Evolutionary conservation across 1,140 invertebrate species (phyloP), one percentile per base, ranked within the genome.

Genomic region (Ctenoplectra terminalis): DNA sequence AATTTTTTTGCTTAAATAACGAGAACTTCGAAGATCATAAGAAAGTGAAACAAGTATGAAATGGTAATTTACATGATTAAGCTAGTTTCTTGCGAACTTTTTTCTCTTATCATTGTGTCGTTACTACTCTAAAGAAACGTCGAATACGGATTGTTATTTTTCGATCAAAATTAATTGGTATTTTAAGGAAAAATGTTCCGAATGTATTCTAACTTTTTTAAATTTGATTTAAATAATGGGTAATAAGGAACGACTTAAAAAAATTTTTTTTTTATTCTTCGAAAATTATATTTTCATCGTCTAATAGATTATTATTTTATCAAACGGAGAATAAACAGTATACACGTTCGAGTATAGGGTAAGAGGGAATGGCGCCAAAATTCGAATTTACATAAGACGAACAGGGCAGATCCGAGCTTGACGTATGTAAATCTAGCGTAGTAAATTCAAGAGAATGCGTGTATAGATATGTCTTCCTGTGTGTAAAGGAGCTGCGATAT

Each of bases 401-500:
- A 58, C 37, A 69, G 40, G 29, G 23, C 48, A 15, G 52, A 69
- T 56, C 50, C 52, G 4, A 34, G 43, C 31, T 34, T 50, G 66
- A 71, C 54, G 43, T 58, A 58, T 58, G 75, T 31, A 72, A 79
- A 72, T 72, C 56, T 63, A 29, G 7, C 34, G 34, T 23, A 43
- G 43, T 72, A 72, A 61, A 61, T 72, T 72, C 23, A 26, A n/a
- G 69, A 29, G 58, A 54, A 74, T 29, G 31, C 46, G n/a, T 34
- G 78, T 56, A 48, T 34, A 29, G 71, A 64, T 74, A 43, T 34
- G n/a, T 64, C 60, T 81, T 66, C n/a, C 37, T 20, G 17, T 11
- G 71, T 74, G 48, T 74, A 81, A 81, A 74, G 71, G 50, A 64
- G 43, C 31, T 74, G 15, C 60, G 70, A 80, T 71, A 74, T 46